Evolutionary conservation across 2,888 invertebrate genomes (phyloP).

Genomic region (Phortica okadai): DNA sequence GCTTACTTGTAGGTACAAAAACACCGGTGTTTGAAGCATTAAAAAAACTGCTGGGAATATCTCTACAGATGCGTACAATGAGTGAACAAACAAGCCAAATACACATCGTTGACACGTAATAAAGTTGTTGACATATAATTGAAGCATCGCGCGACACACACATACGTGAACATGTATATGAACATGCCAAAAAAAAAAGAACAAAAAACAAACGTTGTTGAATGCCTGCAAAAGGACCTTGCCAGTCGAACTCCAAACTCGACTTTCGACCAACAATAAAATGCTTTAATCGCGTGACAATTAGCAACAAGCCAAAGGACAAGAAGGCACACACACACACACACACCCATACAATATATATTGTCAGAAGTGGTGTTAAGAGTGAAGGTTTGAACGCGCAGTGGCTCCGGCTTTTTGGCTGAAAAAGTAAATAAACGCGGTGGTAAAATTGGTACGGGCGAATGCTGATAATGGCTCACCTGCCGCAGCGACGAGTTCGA

Average conservation of each 20-base stretch:
- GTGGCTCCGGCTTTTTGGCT: too few relatives aligned
- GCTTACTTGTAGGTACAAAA: too few relatives aligned
- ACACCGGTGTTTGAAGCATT: too few relatives aligned
- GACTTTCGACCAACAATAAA: background rate
- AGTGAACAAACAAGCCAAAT: background rate
- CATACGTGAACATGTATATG: background rate
- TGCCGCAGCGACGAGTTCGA: too few relatives aligned
- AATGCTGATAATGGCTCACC: too few relatives aligned
- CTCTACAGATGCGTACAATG: background rate
- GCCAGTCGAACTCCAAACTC: background rate
- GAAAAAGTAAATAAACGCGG: too few relatives aligned
- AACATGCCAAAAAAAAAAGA: background rate
- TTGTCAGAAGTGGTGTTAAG: too few relatives aligned
- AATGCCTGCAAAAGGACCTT: background rate
- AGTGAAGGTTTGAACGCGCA: too few relatives aligned
- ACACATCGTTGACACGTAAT: slow-evolving; percentile 19
- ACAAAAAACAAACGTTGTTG: background rate
- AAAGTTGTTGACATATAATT: slow-evolving; percentile 25
- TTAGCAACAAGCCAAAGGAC: slow-evolving; percentile 1
- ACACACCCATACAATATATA: too few relatives aligned
- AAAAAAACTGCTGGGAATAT: background rate
- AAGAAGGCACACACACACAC: too few relatives aligned
- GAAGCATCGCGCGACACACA: slow-evolving; percentile 11
- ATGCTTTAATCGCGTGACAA: slow-evolving; percentile 31
- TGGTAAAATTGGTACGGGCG: too few relatives aligned